These are phyloP conservation scores for Yasuhikotakia modesta DNA, from an alignment of 2,797 vertebrate genomes.

Conservation along the genomic window DNA sequence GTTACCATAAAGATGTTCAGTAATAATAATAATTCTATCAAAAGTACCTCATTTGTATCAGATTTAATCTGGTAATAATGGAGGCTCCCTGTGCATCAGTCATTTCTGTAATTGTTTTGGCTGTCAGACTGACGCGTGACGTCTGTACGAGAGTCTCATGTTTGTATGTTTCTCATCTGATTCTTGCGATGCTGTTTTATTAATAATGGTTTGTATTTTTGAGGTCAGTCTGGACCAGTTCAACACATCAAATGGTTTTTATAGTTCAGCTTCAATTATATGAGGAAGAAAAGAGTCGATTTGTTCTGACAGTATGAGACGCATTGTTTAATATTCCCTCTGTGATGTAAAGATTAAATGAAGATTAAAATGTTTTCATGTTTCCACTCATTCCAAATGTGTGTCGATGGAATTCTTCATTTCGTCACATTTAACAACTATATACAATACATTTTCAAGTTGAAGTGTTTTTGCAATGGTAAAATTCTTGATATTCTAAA, in stretches of 20 bases:
- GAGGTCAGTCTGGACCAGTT: constrained; percentile 15
- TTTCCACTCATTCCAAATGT: neutral
- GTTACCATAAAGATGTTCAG: neutral
- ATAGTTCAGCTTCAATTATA: constrained; percentile 54
- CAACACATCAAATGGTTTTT: constrained; percentile 36
- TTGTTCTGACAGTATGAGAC: neutral
- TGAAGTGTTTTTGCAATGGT: neutral
- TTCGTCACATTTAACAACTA: neutral
- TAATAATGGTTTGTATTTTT: neutral
- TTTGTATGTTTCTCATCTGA: constrained; percentile 32
- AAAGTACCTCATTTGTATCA: constrained; percentile 13
- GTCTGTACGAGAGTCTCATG: too few species aligned
- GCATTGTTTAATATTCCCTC: neutral
- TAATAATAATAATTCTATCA: constrained; percentile 11
- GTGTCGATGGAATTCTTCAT: neutral
- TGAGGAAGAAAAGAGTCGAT: constrained; percentile 46
- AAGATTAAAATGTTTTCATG: constrained; percentile 21
- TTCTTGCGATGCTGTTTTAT: neutral
- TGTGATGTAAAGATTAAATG: neutral
- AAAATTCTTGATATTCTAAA: too few species aligned
- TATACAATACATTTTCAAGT: neutral
- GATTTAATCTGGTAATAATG: neutral
- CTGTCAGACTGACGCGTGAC: neutral
- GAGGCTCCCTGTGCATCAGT: neutral
- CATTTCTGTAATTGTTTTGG: neutral